Evolutionary conservation across 2,797 vertebrate genomes (phyloP), one percentile per base, ranked within the genome.

Genomic region (Sebastolobus alascanus): DNA sequence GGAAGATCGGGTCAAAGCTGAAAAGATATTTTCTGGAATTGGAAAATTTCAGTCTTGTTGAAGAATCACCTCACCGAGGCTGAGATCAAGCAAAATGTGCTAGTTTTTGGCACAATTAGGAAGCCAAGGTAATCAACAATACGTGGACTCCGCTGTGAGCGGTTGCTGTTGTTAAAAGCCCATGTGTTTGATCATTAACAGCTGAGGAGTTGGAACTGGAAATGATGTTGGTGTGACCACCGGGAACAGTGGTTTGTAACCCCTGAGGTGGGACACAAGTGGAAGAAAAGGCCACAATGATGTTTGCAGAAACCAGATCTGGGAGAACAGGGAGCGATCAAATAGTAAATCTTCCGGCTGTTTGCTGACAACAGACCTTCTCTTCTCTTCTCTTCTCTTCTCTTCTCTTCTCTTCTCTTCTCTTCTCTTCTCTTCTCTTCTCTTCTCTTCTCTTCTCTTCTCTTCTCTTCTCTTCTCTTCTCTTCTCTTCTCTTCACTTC

Each of bases 151-250:
- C 75, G 31, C 68, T 27, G 35, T 63, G 33, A 79, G 75, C 18
- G 3, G 22, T 27, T 43, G 67, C 33, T 59, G 16, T 58, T 64
- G 59, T 76, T 66, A 67, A 38, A 75, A 38, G 69, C 43, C 63
- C 66, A 77, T 69, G 77, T 75, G 80, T 78, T 37, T 73, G 73
- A 84, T 87, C 80, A 80, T 86, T 82, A 84, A 87, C 84, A 75
- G 70, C 72, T 72, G 70, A 75, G 58, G 18, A 18, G 43, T 20
- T 68, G 55, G 37, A 80, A 56, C 37, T 74, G 68, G 33, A 85
- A 65, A 81, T 71, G 25, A 68, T 76, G 65, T 68, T 59, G 59
- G 68, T 70, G 38, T 79, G 80, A 84, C 81, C 75, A 63, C 8
- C 3, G 64, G 70, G 54, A 78, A 38, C 69, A 52, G 58, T 60